These are phyloP conservation scores for Crocodylus rhombifer DNA, from an alignment of 2,797 vertebrate species.

Conservation along the genomic window DNA sequence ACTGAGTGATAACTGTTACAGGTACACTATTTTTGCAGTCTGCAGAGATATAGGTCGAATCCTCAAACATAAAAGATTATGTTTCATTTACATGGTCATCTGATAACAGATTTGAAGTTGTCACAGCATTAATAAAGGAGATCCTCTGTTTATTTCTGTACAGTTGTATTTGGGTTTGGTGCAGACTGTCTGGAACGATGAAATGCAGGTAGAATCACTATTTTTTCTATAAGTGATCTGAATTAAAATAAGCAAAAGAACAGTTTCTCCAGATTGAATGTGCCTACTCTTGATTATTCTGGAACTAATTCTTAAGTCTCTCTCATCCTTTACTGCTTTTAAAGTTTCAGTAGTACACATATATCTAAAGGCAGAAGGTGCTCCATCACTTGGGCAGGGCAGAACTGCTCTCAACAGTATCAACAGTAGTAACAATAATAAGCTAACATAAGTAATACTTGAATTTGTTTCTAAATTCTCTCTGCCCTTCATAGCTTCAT, in stretches of 20 bases:
- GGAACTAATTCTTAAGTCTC: not conserved
- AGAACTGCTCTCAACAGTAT: not conserved
- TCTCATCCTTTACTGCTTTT: constrained; percentile 2
- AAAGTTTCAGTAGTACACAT: not conserved
- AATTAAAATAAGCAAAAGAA: not conserved
- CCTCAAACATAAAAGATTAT: not conserved
- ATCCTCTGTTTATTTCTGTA: not conserved
- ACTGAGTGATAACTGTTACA: not conserved
- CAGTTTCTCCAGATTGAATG: not conserved
- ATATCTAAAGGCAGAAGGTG: not conserved
- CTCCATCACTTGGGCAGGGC: not conserved
- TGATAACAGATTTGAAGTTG: not conserved
- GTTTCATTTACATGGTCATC: not conserved
- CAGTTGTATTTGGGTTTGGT: not conserved
- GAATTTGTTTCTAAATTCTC: not conserved
- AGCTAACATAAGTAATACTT: not conserved
- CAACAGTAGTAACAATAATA: not conserved
- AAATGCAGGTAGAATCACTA: not conserved
- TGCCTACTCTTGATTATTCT: not conserved
- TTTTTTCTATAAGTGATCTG: not conserved
- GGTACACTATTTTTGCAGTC: not conserved
- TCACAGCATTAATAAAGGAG: not conserved
- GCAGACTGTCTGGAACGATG: not conserved
- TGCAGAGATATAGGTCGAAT: accelerated
- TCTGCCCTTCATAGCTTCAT: not conserved